Base-by-base conservation (phyloP, 2,888 invertebrate species). In the Noctua fimbriata region DNA sequence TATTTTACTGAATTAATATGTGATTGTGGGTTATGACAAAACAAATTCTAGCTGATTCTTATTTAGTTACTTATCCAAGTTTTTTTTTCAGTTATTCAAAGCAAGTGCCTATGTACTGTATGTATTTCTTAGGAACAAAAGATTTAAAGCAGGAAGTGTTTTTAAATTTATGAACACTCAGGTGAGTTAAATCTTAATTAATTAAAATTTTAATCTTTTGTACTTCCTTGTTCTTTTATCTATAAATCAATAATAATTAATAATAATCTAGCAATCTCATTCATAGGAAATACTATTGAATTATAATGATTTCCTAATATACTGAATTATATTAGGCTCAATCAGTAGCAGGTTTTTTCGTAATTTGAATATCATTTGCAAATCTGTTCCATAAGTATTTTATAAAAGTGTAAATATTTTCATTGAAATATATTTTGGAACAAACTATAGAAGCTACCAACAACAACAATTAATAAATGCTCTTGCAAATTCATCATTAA, bases 151-250 rank as follows among this genome's bases (percentile, higher is more conserved):
- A 10, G 99, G 98, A 47, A 98, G 99, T 94, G 98, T 98, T 52
- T 95, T 99, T 41, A 98, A 98, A 92, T 97, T 99, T 91, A 98
- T 98, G 97, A 98, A 99, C 92, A 97, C 98, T 69, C 99, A 99
- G 97, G 99, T 98, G 95, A 92, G 86, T 44, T 66, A 58, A 47
- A 47, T 28, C 7, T 10, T 24, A 32, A 69, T 69, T 21, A 58
- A 28, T 47, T 41, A 10, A 9, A 24, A 47, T 21, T n/a, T 65
- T 60, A 49, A 24, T 55, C 36, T 36, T 4, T 66, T 63, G 49
- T n/a, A 74, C 73, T 80, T 82, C 70, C 85, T 63, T n/a, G n/a
- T n/a, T n/a, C n/a, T n/a, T n/a, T n/a, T n/a, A n/a, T n/a, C n/a
- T n/a, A n/a, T n/a, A n/a, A n/a, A n/a, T n/a, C n/a, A n/a, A n/a